These are phyloP conservation scores for Netelia virgata DNA, from an alignment of 2,888 invertebrate species.

Conservation along the genomic window DNA sequence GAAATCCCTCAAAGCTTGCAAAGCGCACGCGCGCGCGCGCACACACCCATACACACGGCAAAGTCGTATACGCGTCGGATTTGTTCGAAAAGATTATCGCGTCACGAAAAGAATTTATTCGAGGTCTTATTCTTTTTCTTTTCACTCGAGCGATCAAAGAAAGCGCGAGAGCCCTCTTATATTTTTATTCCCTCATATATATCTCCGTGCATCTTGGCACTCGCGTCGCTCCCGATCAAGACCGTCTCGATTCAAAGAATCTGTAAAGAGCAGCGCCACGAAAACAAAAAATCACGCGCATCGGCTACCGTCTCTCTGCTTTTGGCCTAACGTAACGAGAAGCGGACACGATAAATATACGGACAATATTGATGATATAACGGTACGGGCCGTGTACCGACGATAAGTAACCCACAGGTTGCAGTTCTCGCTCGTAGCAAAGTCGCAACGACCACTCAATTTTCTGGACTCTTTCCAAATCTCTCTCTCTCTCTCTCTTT, in stretches of 20 bases:
- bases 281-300: not conserved
- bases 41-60: not conserved
- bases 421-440: slow-evolving; percentile 69
- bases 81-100: slow-evolving; percentile 42
- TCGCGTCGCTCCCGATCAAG: not conserved
- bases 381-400: slow-evolving; percentile 8
- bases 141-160: slow-evolving; percentile 4
- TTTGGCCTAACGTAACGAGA: not conserved
- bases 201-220: not conserved
- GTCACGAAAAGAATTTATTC: slow-evolving; percentile 9
- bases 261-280: not conserved
- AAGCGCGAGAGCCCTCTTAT: not conserved
- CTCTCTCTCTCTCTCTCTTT: not conserved
- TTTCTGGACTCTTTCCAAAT: slow-evolving; percentile 63
- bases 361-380: not conserved
- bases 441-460: slow-evolving; percentile 49
- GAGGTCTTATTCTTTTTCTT: too few species aligned
- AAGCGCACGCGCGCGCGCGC: not conserved
- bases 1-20: slow-evolving; percentile 33
- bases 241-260: not conserved
- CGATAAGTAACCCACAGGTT: slow-evolving; percentile 75
- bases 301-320: not conserved
- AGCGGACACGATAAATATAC: not conserved
- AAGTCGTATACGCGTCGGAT: slow-evolving; percentile 32
- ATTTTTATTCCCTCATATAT: not conserved